Conservation (phyloP, 1,140 invertebrate species). For the Drosophila melanogaster region DNA sequence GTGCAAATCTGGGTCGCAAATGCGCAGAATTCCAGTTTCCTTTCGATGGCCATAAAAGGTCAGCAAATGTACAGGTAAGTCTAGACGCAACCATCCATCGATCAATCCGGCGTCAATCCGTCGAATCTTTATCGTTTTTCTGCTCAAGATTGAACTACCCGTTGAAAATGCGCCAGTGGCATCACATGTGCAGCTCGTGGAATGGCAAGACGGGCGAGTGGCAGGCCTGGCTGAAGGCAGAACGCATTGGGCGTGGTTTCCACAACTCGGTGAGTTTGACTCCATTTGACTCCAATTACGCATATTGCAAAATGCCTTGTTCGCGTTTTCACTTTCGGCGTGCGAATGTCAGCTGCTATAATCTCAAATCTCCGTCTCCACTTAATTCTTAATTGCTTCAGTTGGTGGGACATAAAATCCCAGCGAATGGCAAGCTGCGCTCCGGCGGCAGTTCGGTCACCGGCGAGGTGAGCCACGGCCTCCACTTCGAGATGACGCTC, state of each 20-base stretch:
- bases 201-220: conserved; percentile 93
- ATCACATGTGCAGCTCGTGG: conserved; percentile 94
- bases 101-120: background rate
- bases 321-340: background rate
- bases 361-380: background rate
- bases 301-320: conserved; percentile 17
- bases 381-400: conserved; percentile 78
- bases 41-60: conserved; percentile 91
- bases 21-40: conserved; percentile 91
- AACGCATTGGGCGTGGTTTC: conserved; percentile 92
- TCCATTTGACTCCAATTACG: conserved; percentile 31
- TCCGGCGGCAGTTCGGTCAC: conserved; percentile 88
- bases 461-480: conserved; percentile 88
- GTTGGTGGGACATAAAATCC: conserved; percentile 91
- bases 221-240: conserved; percentile 94
- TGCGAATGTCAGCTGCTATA: conserved; percentile 4
- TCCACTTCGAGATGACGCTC: conserved; percentile 91
- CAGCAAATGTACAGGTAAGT: conserved; percentile 89
- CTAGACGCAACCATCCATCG: conserved; percentile 6
- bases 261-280: conserved; percentile 90
- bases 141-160: conserved; percentile 90
- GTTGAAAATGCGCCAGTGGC: conserved; percentile 91
- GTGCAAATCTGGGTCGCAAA: conserved; percentile 92
- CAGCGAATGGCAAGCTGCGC: conserved; percentile 90
- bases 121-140: conserved; percentile 5